Conservation (phyloP, 1,140 invertebrate genomes). For the Lerema accius region DNA sequence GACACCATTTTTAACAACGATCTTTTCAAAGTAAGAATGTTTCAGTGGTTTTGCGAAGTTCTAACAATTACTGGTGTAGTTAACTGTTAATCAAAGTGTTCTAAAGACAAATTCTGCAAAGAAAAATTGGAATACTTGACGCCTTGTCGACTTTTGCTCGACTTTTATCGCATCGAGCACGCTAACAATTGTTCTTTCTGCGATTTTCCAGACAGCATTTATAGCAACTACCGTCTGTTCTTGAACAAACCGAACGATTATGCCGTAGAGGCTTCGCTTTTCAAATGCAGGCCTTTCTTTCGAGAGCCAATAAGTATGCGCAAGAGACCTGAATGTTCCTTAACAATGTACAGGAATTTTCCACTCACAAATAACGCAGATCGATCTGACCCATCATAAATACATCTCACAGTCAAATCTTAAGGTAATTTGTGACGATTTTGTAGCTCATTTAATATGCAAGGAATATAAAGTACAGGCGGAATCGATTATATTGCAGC, state of each 20-base stretch:
- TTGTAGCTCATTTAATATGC: slow-evolving; percentile 81
- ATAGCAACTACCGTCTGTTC: slow-evolving; percentile 18
- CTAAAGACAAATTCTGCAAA: slow-evolving; percentile 20
- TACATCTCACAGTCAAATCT: slow-evolving; percentile 81
- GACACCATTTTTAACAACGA: slow-evolving; percentile 6
- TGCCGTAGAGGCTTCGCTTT: slow-evolving; percentile 11
- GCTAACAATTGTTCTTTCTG: slow-evolving; percentile 21
- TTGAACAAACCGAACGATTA: slow-evolving; percentile 26
- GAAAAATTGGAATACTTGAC: slow-evolving; percentile 35
- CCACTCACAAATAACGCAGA: slow-evolving; percentile 39
- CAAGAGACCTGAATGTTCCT: slow-evolving; percentile 17
- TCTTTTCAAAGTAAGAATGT: slow-evolving; percentile 12
- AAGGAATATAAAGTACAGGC: slow-evolving; percentile 80
- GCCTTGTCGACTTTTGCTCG: slow-evolving; percentile 21
- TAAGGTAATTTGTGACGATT: slow-evolving; percentile 81
- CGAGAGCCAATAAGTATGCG: slow-evolving; percentile 23
- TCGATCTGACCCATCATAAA: slow-evolving; percentile 58
- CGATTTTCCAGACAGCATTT: slow-evolving; percentile 22
- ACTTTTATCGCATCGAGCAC: slow-evolving; percentile 28
- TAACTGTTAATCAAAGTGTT: slow-evolving; percentile 26
- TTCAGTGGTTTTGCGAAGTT: slow-evolving; percentile 23
- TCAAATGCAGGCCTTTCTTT: slow-evolving; percentile 23
- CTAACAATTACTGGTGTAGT: slow-evolving; percentile 17
- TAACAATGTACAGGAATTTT: slow-evolving; percentile 44
- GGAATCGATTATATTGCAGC: slow-evolving; percentile 71